These are phyloP conservation scores for Sycophila texana DNA, from an alignment of 2,888 invertebrate species.

Conservation along the genomic window DNA sequence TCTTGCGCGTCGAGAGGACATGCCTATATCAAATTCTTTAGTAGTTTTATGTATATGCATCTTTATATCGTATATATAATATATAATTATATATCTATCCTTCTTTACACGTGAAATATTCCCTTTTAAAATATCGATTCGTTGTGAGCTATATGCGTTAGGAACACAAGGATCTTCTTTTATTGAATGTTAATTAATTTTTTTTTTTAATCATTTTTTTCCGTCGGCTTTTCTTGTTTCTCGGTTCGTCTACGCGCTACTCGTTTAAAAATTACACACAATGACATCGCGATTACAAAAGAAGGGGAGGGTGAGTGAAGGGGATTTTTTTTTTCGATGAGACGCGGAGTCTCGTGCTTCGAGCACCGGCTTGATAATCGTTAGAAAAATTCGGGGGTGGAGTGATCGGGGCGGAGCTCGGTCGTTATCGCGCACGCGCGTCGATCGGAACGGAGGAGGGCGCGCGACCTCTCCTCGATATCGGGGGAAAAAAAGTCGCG, in stretches of 20 bases:
- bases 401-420: slow-evolving; percentile 10
- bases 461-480: background rate
- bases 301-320: background rate
- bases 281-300: slow-evolving; percentile 2
- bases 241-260: background rate
- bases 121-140: slow-evolving; percentile 51
- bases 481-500: background rate
- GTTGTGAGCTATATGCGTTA: slow-evolving; percentile 51
- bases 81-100: slow-evolving; percentile 25
- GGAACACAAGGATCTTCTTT: slow-evolving; percentile 29
- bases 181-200: no score
- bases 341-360: no score
- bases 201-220: background rate
- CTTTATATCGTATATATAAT: background rate
- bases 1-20: slow-evolving; percentile 6
- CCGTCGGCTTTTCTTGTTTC: no score
- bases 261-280: slow-evolving; percentile 25
- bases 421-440: slow-evolving; percentile 42
- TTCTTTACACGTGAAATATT: slow-evolving; percentile 39
- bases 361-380: background rate
- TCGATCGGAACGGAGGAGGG: slow-evolving; percentile 11
- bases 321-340: no score
- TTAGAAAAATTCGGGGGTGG: background rate
- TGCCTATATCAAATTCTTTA: background rate
- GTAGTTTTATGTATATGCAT: background rate